Percentiles rank a stretch among this genome's conserved stretches.
phyloP scores from a whole-genome alignment of 2,113 vertebrate species.

The Cettia cetti region DNA sequence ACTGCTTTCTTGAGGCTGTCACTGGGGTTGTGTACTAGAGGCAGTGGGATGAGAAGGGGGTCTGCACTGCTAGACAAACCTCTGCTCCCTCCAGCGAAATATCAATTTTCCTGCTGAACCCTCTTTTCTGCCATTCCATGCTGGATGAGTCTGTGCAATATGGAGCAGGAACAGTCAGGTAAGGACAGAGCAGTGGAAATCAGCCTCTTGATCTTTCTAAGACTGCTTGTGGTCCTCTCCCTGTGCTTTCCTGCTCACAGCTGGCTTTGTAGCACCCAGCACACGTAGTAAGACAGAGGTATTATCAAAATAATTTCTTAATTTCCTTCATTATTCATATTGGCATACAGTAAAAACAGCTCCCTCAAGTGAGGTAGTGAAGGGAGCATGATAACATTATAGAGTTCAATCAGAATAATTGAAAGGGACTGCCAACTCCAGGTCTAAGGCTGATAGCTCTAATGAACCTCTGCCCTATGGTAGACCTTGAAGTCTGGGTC shows the following conservation, averaged over 20 bases:
- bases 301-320: neutral
- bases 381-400: neutral
- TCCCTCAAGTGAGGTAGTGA: neutral
- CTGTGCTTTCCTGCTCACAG: neutral
- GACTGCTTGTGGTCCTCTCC: neutral
- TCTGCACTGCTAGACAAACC: neutral
- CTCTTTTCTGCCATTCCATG: neutral
- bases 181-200: neutral
- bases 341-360: neutral
- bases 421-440: neutral
- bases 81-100: neutral
- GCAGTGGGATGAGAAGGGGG: neutral
- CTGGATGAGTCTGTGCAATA: neutral
- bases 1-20: neutral
- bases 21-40: neutral
- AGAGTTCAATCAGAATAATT: neutral
- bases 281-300: fast-evolving
- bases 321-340: neutral
- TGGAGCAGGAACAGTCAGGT: fast-evolving
- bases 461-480: neutral
- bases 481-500: neutral
- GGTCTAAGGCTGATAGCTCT: neutral
- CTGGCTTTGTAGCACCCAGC: neutral
- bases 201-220: neutral
- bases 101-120: fast-evolving